A percentile compares a stretch with the other conserved stretches of the same genome.
Conservation (phyloP, 2,888 invertebrate genomes). For the Xestobium rufovillosum region DNA sequence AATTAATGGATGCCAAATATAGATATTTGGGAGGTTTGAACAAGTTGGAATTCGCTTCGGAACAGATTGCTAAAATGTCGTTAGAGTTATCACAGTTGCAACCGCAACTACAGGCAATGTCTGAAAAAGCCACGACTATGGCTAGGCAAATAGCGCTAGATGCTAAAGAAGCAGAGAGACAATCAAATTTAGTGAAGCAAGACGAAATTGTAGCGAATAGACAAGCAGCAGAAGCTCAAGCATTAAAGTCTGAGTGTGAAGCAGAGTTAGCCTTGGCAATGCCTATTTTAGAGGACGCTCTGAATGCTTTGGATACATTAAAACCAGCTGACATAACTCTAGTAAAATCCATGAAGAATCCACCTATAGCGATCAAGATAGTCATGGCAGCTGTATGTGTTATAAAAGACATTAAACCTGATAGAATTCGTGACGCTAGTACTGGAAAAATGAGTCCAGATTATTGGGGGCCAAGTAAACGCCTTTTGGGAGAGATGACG, state of each 20-base stretch:
- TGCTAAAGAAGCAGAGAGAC: slow-evolving; percentile 68
- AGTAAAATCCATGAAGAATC: slow-evolving; percentile 85
- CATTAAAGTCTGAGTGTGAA: slow-evolving; percentile 83
- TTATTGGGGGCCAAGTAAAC: slow-evolving; percentile 81
- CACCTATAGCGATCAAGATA: slow-evolving; percentile 71
- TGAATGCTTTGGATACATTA: slow-evolving; percentile 71
- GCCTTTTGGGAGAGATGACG: slow-evolving; percentile 71
- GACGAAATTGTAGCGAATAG: slow-evolving; percentile 84
- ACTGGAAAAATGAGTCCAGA: slow-evolving; percentile 65
- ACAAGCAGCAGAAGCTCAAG: slow-evolving; percentile 78
- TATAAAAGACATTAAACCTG: slow-evolving; percentile 71
- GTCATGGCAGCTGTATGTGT: slow-evolving; percentile 90
- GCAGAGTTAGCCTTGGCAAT: slow-evolving; percentile 84
- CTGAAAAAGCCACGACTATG: slow-evolving; percentile 65
- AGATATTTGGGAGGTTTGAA: slow-evolving; percentile 53
- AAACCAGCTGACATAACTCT: slow-evolving; percentile 79
- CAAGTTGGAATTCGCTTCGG: slow-evolving; percentile 68
- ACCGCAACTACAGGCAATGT: slow-evolving; percentile 67
- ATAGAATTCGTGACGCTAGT: slow-evolving; percentile 64
- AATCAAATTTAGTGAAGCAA: slow-evolving; percentile 69
- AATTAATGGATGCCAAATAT: slow-evolving; percentile 62
- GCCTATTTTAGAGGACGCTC: slow-evolving; percentile 70
- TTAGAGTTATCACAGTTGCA: slow-evolving; percentile 62
- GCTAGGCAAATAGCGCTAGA: slow-evolving; percentile 69
- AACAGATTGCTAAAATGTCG: slow-evolving; percentile 72